Base-by-base conservation (phyloP, 2,797 vertebrate species). In the Paramormyrops hopkinsi region DNA sequence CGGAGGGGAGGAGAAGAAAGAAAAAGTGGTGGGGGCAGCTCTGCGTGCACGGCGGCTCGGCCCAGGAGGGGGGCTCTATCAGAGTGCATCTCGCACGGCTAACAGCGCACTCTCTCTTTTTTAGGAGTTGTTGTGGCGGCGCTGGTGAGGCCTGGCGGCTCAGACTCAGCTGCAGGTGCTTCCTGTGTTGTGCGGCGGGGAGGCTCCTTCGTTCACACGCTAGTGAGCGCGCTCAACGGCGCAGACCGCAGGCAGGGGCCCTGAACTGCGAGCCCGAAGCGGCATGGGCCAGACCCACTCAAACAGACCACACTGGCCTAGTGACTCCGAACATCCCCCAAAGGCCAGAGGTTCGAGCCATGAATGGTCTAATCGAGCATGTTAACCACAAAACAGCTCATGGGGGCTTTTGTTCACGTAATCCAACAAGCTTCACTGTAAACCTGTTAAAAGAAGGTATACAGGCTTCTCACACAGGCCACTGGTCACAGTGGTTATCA, bases 121-220 rank as follows among this genome's bases (percentile, higher is more conserved):
- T 14, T 29, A 69, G 44, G 12, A 41, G 85, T 50, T 12, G 29
- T 33, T 46, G 51, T 25, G 59, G 87, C 22, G 0, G 37, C 59
- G 3, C 86, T 59, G 54, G 33, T 46, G 54, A 46, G 37, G 54
- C 33, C n/a, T 17, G n/a, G 54, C 41, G n/a, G 89, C 56, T 89
- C 19, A 5, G 41, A 50, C 62, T 88, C 14, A 0, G 37, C 88
- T 90, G 91, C 96, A 97, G 96, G 96, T 96, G 96, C 95, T 96
- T 97, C 96, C 96, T 95, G 95, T 87, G 3, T 90, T 93, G 92
- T 95, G 86, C 1, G 5, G 85, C 84, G 91, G 93, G 95, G 96
- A 95, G 96, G 86, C 92, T 22, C 2, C 37, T 29, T 14, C 33
- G n/a, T 89, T 87, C 89, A 84, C 85, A 87, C 53, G 84, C 33